phyloP scores from a whole-genome alignment of 2,888 invertebrate genomes.

The Brassicogethes aeneus region DNA sequence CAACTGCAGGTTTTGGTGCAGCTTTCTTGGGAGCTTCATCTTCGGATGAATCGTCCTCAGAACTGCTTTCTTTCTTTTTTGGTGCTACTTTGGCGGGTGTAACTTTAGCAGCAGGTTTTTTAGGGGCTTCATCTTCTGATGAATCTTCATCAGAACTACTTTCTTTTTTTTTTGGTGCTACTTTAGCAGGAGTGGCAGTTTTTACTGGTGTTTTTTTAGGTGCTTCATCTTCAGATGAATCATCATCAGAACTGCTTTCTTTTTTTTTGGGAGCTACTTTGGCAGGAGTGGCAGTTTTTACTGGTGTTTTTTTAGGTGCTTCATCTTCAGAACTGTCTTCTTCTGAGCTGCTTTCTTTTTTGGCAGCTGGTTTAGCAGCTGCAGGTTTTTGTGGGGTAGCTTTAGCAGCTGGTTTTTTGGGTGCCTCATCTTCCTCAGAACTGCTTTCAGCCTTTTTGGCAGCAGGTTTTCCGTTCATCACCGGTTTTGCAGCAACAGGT shows the following conservation, averaged over 20 bases:
- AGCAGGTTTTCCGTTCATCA: slow-evolving; percentile 15
- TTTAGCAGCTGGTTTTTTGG: slow-evolving; percentile 12
- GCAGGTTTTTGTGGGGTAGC: slow-evolving; percentile 15
- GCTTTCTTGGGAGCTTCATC: slow-evolving; percentile 23
- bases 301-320: slow-evolving; percentile 6
- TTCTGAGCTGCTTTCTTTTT: slow-evolving; percentile 9
- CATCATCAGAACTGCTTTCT: slow-evolving; percentile 27
- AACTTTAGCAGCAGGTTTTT: slow-evolving; percentile 12
- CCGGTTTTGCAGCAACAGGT: slow-evolving; percentile 9
- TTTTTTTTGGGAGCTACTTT: slow-evolving; percentile 12
- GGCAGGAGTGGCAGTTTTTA: slow-evolving; percentile 16
- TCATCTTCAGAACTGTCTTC: slow-evolving; percentile 25
- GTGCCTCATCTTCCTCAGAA: slow-evolving; percentile 27
- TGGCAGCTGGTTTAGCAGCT: slow-evolving; percentile 9
- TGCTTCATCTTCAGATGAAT: slow-evolving; percentile 29
- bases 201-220: slow-evolving; percentile 19
- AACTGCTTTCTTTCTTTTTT: slow-evolving; percentile 24
- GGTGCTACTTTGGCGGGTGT: slow-evolving; percentile 10
- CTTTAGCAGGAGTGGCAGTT: slow-evolving; percentile 16
- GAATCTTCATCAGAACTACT: slow-evolving; percentile 40
- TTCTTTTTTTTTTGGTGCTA: slow-evolving; percentile 26
- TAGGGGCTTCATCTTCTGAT: slow-evolving; percentile 35
- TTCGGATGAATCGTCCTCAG: slow-evolving; percentile 33
- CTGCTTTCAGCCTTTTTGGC: slow-evolving; percentile 19
- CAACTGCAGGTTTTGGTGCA: slow-evolving; percentile 5